Evolutionary conservation across 2,888 invertebrate genomes (phyloP).

Genomic region (Enoplolaimus lenunculus): DNA sequence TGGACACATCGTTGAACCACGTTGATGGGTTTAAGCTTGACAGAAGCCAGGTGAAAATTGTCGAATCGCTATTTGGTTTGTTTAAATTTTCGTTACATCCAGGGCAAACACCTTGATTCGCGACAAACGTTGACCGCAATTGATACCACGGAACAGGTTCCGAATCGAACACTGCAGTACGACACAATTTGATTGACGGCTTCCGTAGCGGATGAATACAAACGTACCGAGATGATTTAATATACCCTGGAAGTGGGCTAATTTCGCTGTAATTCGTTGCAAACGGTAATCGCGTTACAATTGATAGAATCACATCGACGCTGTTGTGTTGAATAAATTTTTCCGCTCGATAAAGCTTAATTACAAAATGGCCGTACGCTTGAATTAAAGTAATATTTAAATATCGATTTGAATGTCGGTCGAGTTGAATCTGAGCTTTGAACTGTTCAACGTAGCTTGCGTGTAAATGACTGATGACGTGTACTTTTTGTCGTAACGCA

Average conservation of each 20-base stretch:
- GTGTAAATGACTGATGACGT: neutral
- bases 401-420: slow-evolving; percentile 12
- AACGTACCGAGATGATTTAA: neutral
- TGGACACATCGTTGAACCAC: neutral
- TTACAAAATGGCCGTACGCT: slow-evolving; percentile 11
- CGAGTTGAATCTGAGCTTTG: slow-evolving; percentile 3
- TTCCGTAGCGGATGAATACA: neutral
- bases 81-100: slow-evolving; percentile 2
- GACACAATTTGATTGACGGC: neutral
- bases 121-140: neutral
- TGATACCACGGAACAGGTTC: neutral
- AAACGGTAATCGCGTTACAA: neutral
- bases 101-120: slow-evolving; percentile 7
- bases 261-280: slow-evolving; percentile 4
- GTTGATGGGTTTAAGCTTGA: neutral
- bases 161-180: neutral
- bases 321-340: neutral
- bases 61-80: neutral
- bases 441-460: slow-evolving; percentile 12
- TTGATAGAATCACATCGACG: neutral
- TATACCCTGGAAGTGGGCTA: neutral
- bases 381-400: slow-evolving; percentile 15
- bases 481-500: neutral
- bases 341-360: neutral
- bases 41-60: neutral